These are phyloP conservation scores for Bombyx mori DNA, from an alignment of 1,140 invertebrate genomes.

Conservation along the genomic window ASM3026992v2 NC_085117.1:2027001-2027500, in stretches of 20 bases:
- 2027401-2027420: conserved; percentile 25
- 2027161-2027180: conserved; percentile 45
- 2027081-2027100: conserved; percentile 48
- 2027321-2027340: conserved; percentile 30
- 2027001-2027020: conserved; percentile 37
- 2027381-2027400: conserved; percentile 19
- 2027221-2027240: conserved; percentile 24
- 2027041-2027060: conserved; percentile 45
- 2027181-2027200: conserved; percentile 40
- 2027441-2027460: conserved; percentile 26
- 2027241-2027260: conserved; percentile 21
- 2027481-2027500: conserved; percentile 32
- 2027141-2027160: conserved; percentile 28
- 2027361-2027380: conserved; percentile 12
- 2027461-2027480: conserved; percentile 30
- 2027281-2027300: conserved; percentile 22
- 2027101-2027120: conserved; percentile 39
- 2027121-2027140: conserved; percentile 53
- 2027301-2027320: conserved; percentile 24
- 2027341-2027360: conserved; percentile 25
- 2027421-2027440: conserved; percentile 21
- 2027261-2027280: conserved; percentile 24
- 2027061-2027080: conserved; percentile 44
- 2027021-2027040: conserved; percentile 29
- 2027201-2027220: conserved; percentile 35